Conservation (phyloP, 2,888 invertebrate genomes). For the Oithona nana region DNA sequence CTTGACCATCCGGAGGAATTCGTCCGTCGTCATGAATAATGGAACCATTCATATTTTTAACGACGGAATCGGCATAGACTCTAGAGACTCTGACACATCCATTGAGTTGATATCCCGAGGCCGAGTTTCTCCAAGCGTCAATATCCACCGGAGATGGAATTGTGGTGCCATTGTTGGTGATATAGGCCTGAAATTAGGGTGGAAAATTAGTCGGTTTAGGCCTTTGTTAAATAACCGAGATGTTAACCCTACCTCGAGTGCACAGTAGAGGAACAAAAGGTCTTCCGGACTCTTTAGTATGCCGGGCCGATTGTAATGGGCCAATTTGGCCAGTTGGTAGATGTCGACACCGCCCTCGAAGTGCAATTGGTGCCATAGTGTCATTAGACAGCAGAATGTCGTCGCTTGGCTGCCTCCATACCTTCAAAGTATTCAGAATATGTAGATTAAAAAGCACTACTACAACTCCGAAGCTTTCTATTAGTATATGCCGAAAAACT, state of each 20-base stretch:
- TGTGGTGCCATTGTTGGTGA: slow-evolving; percentile 18
- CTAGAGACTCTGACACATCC: slow-evolving; percentile 15
- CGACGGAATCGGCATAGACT: slow-evolving; percentile 13
- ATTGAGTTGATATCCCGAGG: slow-evolving; percentile 7
- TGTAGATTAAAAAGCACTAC: no score
- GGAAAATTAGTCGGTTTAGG: no score
- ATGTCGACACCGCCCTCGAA: slow-evolving; percentile 31
- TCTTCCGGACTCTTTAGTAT: slow-evolving; percentile 39
- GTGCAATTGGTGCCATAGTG: slow-evolving; percentile 30
- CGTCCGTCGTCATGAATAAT: not conserved
- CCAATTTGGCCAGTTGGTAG: slow-evolving; percentile 31
- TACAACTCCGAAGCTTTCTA: no score
- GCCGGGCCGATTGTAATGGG: slow-evolving; percentile 31
- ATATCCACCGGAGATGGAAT: slow-evolving; percentile 16
- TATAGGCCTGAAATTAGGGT: no score
- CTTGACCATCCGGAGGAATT: slow-evolving; percentile 18
- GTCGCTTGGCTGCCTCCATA: slow-evolving; percentile 31
- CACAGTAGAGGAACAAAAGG: slow-evolving; percentile 46
- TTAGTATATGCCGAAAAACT: no score
- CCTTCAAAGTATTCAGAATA: slow-evolving; percentile 26
- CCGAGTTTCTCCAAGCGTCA: slow-evolving; percentile 13
- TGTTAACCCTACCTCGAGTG: no score
- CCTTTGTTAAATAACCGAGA: no score
- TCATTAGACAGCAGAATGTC: slow-evolving; percentile 31
- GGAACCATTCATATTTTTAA: not conserved